Evolutionary conservation across 2,797 vertebrate species (phyloP).

Genomic region (Pteropus rufus): DNA sequence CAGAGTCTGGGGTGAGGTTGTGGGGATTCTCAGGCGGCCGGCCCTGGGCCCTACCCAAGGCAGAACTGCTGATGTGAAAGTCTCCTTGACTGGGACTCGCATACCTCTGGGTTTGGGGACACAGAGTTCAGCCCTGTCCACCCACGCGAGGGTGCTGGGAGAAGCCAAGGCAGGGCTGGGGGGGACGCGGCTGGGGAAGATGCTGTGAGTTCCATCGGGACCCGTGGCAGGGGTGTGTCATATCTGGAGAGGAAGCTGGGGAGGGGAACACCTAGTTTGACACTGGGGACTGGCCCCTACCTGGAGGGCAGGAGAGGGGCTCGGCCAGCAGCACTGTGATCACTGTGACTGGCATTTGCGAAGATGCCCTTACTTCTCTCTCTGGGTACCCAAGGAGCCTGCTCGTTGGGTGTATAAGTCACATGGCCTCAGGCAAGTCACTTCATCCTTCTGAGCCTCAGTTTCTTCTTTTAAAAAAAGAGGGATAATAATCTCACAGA

Average conservation of each 20-base stretch:
- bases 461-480: constrained; percentile 24
- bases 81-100: background rate
- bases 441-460: constrained; percentile 37
- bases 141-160: background rate
- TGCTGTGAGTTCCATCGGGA: background rate
- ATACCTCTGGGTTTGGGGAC: background rate
- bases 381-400: background rate
- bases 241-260: background rate
- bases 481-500: background rate
- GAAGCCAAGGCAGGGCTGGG: background rate
- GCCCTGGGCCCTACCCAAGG: background rate
- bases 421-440: background rate
- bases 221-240: accelerated
- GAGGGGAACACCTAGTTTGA: background rate
- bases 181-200: background rate
- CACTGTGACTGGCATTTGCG: background rate
- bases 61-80: background rate
- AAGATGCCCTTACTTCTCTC: background rate
- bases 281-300: background rate
- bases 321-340: background rate
- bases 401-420: background rate
- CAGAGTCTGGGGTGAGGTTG: background rate
- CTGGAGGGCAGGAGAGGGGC: background rate
- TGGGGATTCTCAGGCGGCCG: background rate
- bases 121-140: background rate